Percentiles rank a stretch among this genome's conserved stretches.
phyloP scores from a whole-genome alignment of 2,113 vertebrate genomes.

The Onychorhynchus coronatus region DNA sequence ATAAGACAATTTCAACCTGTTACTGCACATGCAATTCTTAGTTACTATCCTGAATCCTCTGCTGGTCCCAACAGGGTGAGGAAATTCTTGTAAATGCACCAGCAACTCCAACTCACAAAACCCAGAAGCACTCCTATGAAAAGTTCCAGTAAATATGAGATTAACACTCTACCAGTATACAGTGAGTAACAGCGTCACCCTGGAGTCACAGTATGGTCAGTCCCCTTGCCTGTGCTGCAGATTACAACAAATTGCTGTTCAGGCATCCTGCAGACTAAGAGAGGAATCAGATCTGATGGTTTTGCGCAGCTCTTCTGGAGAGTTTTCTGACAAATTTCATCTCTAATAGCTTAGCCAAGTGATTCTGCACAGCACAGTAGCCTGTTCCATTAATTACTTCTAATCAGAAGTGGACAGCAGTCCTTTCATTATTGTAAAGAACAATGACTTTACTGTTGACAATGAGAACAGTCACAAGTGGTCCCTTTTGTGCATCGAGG shows the following conservation, averaged over 20 bases:
- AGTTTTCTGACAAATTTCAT: background rate
- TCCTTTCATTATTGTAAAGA: background rate
- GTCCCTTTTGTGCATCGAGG: background rate
- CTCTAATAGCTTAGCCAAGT: background rate
- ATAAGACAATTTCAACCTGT: background rate
- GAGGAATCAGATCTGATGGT: background rate
- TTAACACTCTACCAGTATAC: background rate
- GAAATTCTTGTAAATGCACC: background rate
- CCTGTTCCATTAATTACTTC: background rate
- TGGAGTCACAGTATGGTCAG: background rate
- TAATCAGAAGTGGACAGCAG: background rate
- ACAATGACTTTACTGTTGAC: background rate
- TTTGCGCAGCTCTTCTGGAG: background rate
- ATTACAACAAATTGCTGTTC: background rate
- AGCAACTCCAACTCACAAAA: background rate
- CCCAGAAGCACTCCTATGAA: background rate
- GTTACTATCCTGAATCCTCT: background rate
- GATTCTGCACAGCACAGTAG: background rate
- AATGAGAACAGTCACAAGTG: background rate
- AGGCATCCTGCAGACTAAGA: background rate
- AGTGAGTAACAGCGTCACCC: background rate
- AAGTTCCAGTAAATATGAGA: background rate
- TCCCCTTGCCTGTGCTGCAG: background rate
- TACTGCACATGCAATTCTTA: background rate
- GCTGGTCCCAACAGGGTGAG: rapidly evolving